Conservation (phyloP, 2,113 vertebrate genomes). For the Cavia porcellus region DNA sequence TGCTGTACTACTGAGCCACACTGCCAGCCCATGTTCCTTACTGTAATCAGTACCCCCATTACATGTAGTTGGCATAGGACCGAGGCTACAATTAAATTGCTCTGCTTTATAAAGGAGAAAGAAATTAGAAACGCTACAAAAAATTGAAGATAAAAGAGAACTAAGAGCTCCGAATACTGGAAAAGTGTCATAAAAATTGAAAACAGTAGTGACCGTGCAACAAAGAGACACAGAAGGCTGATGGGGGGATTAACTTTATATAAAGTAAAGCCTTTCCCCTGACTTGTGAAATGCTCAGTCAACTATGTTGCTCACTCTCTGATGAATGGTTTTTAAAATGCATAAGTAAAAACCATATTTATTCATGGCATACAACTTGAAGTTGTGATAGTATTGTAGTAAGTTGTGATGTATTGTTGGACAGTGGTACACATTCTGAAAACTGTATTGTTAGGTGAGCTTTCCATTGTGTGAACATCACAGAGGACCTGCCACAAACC, state of each 20-base stretch:
- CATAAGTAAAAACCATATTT: neutral
- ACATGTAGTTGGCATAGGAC: neutral
- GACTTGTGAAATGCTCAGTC: neutral
- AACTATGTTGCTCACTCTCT: neutral
- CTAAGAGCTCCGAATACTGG: neutral
- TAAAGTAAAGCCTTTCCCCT: neutral
- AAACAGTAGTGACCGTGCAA: neutral
- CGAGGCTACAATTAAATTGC: neutral
- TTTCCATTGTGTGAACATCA: neutral
- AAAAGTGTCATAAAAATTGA: neutral
- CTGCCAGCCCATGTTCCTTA: neutral
- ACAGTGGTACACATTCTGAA: neutral
- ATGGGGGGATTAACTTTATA: neutral
- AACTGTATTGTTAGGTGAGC: neutral
- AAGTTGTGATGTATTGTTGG: no score
- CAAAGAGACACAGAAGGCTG: neutral
- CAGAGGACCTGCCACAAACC: neutral
- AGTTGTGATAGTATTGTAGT: neutral
- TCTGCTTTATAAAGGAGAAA: neutral
- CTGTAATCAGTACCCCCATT: neutral
- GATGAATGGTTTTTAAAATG: neutral
- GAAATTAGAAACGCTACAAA: neutral
- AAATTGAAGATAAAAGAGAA: neutral
- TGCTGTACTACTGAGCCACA: no score
- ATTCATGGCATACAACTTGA: neutral